Evolutionary conservation across 2,113 vertebrate species (phyloP).

Genomic region (Sinocyclocheilus anophthalmus): DNA sequence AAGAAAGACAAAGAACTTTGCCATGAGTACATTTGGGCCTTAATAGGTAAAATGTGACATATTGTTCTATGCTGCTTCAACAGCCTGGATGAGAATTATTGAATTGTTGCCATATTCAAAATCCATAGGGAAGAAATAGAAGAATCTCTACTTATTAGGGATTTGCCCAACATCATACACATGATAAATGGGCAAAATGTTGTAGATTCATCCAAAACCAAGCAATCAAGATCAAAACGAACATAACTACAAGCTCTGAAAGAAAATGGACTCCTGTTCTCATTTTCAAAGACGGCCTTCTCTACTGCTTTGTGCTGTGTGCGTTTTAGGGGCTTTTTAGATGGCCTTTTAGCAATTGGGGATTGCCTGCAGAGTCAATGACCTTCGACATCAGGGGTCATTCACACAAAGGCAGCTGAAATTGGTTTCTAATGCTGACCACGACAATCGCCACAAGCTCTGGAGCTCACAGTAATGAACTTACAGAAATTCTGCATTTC

Average conservation of each 20-base stretch:
- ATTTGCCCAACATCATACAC: background rate
- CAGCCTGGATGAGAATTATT: background rate
- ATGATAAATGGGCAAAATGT: background rate
- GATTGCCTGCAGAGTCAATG: slow-evolving; percentile 71
- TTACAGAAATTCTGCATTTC: background rate
- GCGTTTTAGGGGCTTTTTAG: slow-evolving; percentile 58
- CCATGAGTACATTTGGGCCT: too few species aligned
- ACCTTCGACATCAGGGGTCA: slow-evolving; percentile 68
- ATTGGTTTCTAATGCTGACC: slow-evolving; percentile 60
- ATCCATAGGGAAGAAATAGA: background rate
- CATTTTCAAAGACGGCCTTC: background rate
- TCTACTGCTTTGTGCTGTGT: slow-evolving; percentile 9
- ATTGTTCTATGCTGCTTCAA: background rate
- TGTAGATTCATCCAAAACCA: background rate
- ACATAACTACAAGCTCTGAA: background rate
- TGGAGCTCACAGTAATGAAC: background rate
- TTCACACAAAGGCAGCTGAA: slow-evolving; percentile 69
- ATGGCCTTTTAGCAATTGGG: slow-evolving; percentile 67
- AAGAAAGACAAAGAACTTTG: too few species aligned
- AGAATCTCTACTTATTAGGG: background rate
- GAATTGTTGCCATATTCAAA: background rate
- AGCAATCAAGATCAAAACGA: background rate
- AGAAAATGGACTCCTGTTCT: background rate
- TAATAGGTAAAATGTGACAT: background rate
- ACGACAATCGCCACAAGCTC: slow-evolving; percentile 7